Evolutionary conservation across 2,888 invertebrate species (phyloP).

Genomic region (Taenaris catops): DNA sequence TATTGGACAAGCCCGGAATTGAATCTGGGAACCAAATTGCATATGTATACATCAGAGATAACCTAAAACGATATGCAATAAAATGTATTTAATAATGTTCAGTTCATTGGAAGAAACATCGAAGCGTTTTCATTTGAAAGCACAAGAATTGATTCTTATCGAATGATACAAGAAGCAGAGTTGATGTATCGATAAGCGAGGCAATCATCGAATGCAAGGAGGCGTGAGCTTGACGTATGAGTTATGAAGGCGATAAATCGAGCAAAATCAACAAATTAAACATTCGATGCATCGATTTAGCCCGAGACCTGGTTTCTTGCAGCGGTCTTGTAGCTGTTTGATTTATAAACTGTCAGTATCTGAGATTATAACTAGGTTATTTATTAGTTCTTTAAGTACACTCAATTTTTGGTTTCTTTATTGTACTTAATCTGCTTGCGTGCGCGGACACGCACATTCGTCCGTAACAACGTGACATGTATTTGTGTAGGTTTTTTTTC

Average conservation of each 20-base stretch:
- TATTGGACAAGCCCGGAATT: no score
- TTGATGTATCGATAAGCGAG: constrained; percentile 33
- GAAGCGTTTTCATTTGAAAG: constrained; percentile 17
- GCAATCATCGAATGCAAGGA: constrained; percentile 39
- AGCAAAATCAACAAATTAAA: constrained; percentile 52
- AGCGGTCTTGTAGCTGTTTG: constrained; percentile 7
- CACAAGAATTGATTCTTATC: constrained; percentile 26
- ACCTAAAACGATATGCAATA: no score
- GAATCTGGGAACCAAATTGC: no score
- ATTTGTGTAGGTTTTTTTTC: no score
- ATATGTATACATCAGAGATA: no score
- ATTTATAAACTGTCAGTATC: constrained; percentile 9
- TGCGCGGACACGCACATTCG: no score
- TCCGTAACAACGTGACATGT: no score
- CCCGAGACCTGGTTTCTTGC: constrained; percentile 15
- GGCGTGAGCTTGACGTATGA: constrained; percentile 54
- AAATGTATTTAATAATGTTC: no score
- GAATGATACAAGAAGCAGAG: constrained; percentile 25
- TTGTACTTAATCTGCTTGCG: no score
- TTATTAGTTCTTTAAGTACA: not conserved
- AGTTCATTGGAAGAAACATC: no score
- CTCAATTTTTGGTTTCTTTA: no score
- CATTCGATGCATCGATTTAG: constrained; percentile 19
- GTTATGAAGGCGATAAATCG: constrained; percentile 62
- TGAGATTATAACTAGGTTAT: not conserved